Conservation (phyloP, 2,113 vertebrate species). For the Dendropsophus ebraccatus region DNA sequence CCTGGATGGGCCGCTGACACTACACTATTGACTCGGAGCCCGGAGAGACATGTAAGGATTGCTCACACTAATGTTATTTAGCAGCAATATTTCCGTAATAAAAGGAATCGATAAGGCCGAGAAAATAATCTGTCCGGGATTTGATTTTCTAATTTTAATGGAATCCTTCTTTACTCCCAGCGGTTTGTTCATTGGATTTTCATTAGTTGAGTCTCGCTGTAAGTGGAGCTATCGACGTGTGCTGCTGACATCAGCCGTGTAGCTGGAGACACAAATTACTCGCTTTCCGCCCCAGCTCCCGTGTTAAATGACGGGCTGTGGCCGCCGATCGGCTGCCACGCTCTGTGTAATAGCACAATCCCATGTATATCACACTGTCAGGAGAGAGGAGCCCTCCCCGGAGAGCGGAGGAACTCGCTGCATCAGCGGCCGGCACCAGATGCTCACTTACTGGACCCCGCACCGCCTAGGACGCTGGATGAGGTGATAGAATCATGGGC, state of each 20-base stretch:
- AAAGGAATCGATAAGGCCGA: slow-evolving; percentile 74
- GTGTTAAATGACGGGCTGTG: slow-evolving; percentile 15
- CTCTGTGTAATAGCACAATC: not conserved
- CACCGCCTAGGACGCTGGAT: too few relatives aligned
- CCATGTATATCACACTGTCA: not conserved
- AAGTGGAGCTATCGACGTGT: slow-evolving; percentile 74
- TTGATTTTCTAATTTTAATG: slow-evolving; percentile 78
- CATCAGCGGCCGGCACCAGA: too few relatives aligned
- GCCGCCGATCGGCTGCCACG: not conserved
- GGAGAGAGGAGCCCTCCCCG: not conserved
- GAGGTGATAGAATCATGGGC: too few relatives aligned
- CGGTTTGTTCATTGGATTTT: slow-evolving; percentile 72
- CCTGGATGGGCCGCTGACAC: not conserved
- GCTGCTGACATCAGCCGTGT: slow-evolving; percentile 72
- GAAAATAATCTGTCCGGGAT: slow-evolving; percentile 74
- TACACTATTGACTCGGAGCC: slow-evolving; percentile 64
- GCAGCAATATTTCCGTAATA: slow-evolving; percentile 78
- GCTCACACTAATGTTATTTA: slow-evolving; percentile 77
- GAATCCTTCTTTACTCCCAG: slow-evolving; percentile 76
- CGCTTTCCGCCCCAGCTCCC: slow-evolving; percentile 15
- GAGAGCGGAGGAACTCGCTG: not conserved
- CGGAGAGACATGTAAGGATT: slow-evolving; percentile 73
- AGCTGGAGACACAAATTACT: slow-evolving; percentile 53
- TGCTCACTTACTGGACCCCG: too few relatives aligned
- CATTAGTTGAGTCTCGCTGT: slow-evolving; percentile 71